Evolutionary conservation across 2,888 invertebrate genomes (phyloP).

Genomic region (Drosophila tanythrix): DNA sequence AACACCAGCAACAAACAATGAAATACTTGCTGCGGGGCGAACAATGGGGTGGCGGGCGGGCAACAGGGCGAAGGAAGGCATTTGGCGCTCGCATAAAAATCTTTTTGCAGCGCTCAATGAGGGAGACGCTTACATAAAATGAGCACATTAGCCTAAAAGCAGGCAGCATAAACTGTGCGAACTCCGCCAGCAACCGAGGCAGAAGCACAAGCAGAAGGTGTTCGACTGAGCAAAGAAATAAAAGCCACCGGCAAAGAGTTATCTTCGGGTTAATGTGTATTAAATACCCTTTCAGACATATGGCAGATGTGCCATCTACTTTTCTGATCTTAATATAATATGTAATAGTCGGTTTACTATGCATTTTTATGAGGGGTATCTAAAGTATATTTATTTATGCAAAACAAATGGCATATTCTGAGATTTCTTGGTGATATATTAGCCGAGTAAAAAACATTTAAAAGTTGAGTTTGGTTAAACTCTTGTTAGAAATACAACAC

Average conservation of each 20-base stretch:
- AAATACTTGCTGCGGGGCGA: slow-evolving; percentile 45
- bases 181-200: slow-evolving; percentile 20
- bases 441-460: neutral
- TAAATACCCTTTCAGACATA: slow-evolving; percentile 15
- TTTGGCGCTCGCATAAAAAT: slow-evolving; percentile 55
- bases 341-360: too few species aligned
- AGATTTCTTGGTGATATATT: neutral
- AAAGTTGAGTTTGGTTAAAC: neutral
- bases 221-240: slow-evolving; percentile 48
- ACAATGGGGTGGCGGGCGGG: neutral
- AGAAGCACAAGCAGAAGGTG: slow-evolving; percentile 38
- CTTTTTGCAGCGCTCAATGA: slow-evolving; percentile 30
- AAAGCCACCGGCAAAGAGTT: slow-evolving; percentile 17
- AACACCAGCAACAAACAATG: slow-evolving; percentile 52
- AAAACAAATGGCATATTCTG: neutral
- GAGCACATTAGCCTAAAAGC: slow-evolving; percentile 74
- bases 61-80: neutral
- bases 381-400: neutral
- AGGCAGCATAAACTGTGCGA: slow-evolving; percentile 51
- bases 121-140: slow-evolving; percentile 55
- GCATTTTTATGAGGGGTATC: neutral
- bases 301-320: neutral
- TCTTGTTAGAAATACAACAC: neutral
- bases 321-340: too few species aligned
- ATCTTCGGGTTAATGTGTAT: neutral